Base-by-base conservation (phyloP, 2,888 invertebrate genomes). In the Hydrotaea diabolus region DNA sequence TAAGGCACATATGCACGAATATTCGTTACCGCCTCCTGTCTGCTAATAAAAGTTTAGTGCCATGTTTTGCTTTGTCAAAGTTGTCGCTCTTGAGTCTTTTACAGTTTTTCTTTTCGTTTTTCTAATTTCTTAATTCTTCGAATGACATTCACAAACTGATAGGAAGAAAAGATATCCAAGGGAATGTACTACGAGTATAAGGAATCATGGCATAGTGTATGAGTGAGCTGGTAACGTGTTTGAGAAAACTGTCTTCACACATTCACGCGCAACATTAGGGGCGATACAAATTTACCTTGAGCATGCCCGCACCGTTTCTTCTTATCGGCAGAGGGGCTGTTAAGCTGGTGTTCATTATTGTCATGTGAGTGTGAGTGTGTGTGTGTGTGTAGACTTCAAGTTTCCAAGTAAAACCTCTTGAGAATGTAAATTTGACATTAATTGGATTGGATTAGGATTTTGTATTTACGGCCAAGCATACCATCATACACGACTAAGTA, bases 391-490 rank as follows among this genome's bases (percentile, higher is more conserved):
- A n/a, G n/a, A 15, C 21, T 82, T 73, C 21, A 79, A 69, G 21
- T 75, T 64, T 39, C 80, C 78, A 77, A 39, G 49, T 86, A 86
- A 88, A 87, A 31, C 82, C 87, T 87, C 86, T 87, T 86, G 82
- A 88, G 87, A 88, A 88, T 89, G 88, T 88, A 88, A 89, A 88
- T 89, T 88, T 87, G 80, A 87, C 87, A 88, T 89, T 89, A 89
- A 89, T 89, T 89, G 88, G 89, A 31, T 89, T 89, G 88, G 89
- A 31, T 89, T 89, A 90, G 87, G 87, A 86, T 86, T 86, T 62
- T 21, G 75, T 59, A 76, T 59, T 80, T 80, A 69, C 71, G 23
- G 69, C 57, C 64, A 55, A 23, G 39, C 57, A 77, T 23, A 21
- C 57, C 17, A 8, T 31, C 46, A 59, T 8, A 43, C 11, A n/a